phyloP scores from a whole-genome alignment of 2,888 invertebrate species.

The Clepsis dumicolana region DNA sequence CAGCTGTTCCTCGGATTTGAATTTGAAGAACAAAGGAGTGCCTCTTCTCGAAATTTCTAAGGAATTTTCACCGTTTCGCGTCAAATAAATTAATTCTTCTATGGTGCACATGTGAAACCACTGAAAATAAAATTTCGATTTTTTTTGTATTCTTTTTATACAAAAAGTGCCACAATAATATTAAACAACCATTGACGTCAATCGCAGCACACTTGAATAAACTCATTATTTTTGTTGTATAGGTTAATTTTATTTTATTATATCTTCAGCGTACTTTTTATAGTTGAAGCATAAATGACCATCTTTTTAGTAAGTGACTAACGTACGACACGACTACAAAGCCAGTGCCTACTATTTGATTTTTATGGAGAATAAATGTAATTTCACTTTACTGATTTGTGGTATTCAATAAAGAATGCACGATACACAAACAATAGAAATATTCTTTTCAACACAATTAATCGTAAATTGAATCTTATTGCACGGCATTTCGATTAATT shows the following conservation, averaged over 20 bases:
- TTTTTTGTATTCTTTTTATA: not conserved
- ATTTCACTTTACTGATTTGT: no score
- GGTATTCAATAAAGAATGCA: no score
- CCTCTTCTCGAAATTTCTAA: conserved; percentile 92
- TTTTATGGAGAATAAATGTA: no score
- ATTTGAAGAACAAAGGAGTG: conserved; percentile 91
- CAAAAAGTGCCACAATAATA: not conserved
- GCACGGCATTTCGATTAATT: no score
- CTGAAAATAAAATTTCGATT: conserved; percentile 69
- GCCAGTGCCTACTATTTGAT: no score
- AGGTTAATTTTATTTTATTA: not conserved
- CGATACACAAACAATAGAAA: no score
- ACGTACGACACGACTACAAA: no score
- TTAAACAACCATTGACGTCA: not conserved
- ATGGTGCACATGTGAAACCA: conserved; percentile 92
- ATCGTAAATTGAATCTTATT: no score
- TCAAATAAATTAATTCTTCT: conserved; percentile 94
- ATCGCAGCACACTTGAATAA: conserved; percentile 13
- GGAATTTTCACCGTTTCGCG: conserved; percentile 89
- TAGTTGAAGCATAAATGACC: no score
- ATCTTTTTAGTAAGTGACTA: no score
- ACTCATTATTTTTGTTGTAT: conserved; percentile 1
- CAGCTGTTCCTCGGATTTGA: conserved; percentile 88
- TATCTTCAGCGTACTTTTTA: no score
- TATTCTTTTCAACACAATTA: no score